Evolutionary conservation across 1,140 invertebrate genomes (phyloP), one percentile per base, ranked within the genome.

Genomic region (Spodoptera litura): DNA sequence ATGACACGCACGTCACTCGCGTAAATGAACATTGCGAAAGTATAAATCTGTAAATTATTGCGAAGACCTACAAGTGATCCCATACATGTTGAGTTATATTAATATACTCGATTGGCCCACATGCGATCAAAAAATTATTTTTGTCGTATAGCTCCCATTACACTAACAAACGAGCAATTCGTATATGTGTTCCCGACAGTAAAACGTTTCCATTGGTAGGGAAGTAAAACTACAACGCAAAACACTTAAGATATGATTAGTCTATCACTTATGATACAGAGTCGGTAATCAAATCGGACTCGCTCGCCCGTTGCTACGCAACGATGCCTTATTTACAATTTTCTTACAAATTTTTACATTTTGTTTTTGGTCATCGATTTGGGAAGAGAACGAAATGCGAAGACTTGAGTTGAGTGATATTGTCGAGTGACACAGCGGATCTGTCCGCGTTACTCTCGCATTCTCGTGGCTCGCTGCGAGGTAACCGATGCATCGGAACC

Each of bases 221-320:
- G 77, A 83, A 85, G 72, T 83, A 53, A 78, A 59, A 83, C 80
- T 85, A 89, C 82, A 86, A 88, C 74, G 80, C 88, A 90, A 86
- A 93, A 89, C 84, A 86, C 89, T 92, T 89, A 91, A 87, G 91
- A 93, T 93, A 93, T 93, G 90, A 88, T 88, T 89, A 93, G 77
- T 88, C 88, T 91, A 91, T 91, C 79, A 87, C 89, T 89, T 92
- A 87, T 82, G 77, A 56, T 59, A 79, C 71, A 78, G 79, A 76
- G 80, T 76, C 78, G 61, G 52, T 56, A 38, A 75, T 44, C 51
- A 78, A 53, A 71, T 72, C 71, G 56, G 76, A 62, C 79, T 62
- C 75, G 82, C 81, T 77, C 52, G 51, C 78, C 79, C 80, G 86
- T 86, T 85, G 89, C 89, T 88, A 84, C 71, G 89, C 91, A 88